Evolutionary conservation across 2,797 vertebrate genomes (phyloP).

Genomic region (Vireo griseus): DNA sequence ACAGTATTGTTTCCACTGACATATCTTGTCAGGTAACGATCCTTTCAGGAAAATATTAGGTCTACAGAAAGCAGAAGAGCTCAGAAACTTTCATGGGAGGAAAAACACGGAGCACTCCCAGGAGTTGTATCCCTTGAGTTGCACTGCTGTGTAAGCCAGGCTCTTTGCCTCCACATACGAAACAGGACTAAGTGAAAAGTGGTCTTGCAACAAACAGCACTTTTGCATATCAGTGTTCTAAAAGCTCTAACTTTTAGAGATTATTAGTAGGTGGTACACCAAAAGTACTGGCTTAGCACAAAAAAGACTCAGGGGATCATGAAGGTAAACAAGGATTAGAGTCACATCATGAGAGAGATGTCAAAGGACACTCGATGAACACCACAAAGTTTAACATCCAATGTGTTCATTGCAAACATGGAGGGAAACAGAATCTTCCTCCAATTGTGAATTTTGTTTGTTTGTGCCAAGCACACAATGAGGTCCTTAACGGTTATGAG

Average conservation of each 20-base stretch:
- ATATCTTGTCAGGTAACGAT: not conserved
- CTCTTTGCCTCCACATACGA: not conserved
- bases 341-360: not conserved
- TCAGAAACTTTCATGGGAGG: not conserved
- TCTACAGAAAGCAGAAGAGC: not conserved
- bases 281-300: not conserved
- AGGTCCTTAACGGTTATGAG: not conserved
- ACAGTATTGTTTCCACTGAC: not conserved
- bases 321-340: not conserved
- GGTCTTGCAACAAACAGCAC: not conserved
- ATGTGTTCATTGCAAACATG: not conserved
- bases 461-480: not conserved
- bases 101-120: not conserved
- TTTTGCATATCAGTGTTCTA: not conserved
- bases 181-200: not conserved
- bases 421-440: not conserved
- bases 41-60: not conserved
- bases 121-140: not conserved
- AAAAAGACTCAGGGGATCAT: not conserved
- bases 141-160: accelerated
- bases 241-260: not conserved
- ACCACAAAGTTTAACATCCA: not conserved
- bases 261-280: not conserved
- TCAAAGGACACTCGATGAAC: not conserved
- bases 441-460: not conserved